Conservation (phyloP, 2,797 vertebrate species). For the Leucoraja ocellata region DNA sequence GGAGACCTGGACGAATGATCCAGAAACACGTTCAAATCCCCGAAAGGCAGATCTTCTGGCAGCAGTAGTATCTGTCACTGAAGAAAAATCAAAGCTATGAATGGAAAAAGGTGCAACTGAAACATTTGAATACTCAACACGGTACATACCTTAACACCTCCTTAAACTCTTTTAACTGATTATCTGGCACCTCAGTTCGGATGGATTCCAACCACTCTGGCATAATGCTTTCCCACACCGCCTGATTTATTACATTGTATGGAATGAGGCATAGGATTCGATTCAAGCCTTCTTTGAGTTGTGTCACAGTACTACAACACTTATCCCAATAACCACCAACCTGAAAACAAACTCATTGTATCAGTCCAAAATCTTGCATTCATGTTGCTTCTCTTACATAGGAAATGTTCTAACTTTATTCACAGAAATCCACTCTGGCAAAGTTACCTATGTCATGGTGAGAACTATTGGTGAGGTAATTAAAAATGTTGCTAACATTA, state of each 20-base stretch:
- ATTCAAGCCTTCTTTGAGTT: constrained; percentile 93
- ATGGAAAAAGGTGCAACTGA: background rate
- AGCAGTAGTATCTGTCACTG: too few species aligned
- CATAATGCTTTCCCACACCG: constrained; percentile 97
- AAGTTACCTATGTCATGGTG: too few species aligned
- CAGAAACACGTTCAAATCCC: too few species aligned
- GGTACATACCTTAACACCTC: constrained; percentile 84
- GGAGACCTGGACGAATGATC: background rate
- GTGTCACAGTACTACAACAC: constrained; percentile 87
- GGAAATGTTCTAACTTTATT: background rate
- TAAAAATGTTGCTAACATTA: background rate
- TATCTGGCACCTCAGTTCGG: constrained; percentile 88
- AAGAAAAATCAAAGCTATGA: too few species aligned
- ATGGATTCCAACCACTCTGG: constrained; percentile 95
- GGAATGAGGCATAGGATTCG: constrained; percentile 94
- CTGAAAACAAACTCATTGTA: constrained; percentile 52
- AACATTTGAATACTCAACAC: too few species aligned
- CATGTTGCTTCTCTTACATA: background rate
- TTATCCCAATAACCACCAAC: constrained; percentile 99
- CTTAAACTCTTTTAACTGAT: constrained; percentile 90
- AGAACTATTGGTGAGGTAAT: background rate
- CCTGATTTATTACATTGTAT: constrained; percentile 93
- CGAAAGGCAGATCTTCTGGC: too few species aligned
- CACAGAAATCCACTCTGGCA: background rate
- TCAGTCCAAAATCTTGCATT: constrained; percentile 8